These are phyloP conservation scores for Aleiodes testaceus DNA, from an alignment of 2,888 invertebrate genomes.

Conservation along the genomic window DNA sequence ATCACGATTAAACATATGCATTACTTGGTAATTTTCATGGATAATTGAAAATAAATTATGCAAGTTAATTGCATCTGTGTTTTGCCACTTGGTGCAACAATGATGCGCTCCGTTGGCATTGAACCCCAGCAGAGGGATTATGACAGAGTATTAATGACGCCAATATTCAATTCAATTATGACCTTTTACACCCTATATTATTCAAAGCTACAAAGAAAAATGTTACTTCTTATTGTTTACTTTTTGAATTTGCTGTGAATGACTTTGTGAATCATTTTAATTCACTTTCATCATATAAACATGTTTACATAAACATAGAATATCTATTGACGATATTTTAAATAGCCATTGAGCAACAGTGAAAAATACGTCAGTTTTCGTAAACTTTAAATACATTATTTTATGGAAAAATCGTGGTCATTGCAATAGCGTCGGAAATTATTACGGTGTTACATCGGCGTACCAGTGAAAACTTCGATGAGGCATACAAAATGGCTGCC, in stretches of 20 bases:
- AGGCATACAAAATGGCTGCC: constrained; percentile 69
- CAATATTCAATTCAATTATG: neutral
- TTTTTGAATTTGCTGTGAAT: too few species aligned
- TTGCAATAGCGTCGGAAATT: constrained; percentile 34
- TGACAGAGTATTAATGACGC: constrained; percentile 1
- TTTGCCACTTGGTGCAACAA: constrained; percentile 24
- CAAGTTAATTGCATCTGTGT: neutral
- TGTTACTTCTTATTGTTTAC: too few species aligned
- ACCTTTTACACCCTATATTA: neutral
- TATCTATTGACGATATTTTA: too few species aligned
- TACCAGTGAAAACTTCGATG: constrained; percentile 46
- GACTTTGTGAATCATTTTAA: too few species aligned
- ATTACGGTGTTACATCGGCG: constrained; percentile 44
- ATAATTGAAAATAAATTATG: neutral
- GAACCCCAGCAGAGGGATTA: neutral
- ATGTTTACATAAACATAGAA: too few species aligned
- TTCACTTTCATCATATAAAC: too few species aligned
- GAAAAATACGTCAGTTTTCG: too few species aligned
- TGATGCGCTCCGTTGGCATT: neutral
- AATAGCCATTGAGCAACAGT: too few species aligned
- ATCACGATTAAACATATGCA: neutral
- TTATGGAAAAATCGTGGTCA: neutral
- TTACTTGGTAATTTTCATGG: neutral
- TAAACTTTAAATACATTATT: neutral
- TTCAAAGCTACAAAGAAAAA: too few species aligned